These are phyloP conservation scores for Meteorus cinctellus DNA, from an alignment of 2,888 invertebrate species.

Conservation along the genomic window DNA sequence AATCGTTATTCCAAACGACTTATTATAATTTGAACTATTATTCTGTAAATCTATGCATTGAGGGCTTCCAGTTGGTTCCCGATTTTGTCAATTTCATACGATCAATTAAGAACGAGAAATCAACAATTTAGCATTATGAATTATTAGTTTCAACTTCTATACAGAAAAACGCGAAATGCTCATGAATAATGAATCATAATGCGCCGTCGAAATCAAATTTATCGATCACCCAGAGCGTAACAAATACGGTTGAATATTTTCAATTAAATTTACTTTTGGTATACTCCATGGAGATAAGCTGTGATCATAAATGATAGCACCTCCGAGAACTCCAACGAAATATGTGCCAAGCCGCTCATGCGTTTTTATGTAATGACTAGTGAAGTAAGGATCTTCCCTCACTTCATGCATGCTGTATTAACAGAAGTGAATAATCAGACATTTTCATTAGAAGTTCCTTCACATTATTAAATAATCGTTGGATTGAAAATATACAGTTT, in stretches of 20 bases:
- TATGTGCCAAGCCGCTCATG: constrained; percentile 59
- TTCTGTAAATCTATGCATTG: too few species aligned
- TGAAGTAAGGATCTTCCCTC: constrained; percentile 55
- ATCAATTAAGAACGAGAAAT: too few species aligned
- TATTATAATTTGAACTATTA: too few species aligned
- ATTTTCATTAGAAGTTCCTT: neutral
- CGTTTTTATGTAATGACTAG: constrained; percentile 56
- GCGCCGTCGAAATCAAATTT: too few species aligned
- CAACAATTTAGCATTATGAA: too few species aligned
- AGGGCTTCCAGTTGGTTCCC: too few species aligned
- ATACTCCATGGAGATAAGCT: constrained; percentile 55
- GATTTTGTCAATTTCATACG: too few species aligned
- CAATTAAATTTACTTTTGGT: constrained; percentile 52
- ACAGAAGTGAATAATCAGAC: neutral
- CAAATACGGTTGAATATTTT: neutral
- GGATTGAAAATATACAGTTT: neutral
- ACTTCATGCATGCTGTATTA: constrained; percentile 49
- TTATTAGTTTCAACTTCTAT: too few species aligned
- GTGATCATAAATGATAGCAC: constrained; percentile 59
- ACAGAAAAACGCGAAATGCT: too few species aligned
- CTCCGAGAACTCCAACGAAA: constrained; percentile 59
- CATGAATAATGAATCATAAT: too few species aligned
- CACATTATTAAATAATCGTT: neutral
- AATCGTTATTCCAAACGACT: too few species aligned
- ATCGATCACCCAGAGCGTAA: neutral